Conservation (phyloP, 2,797 vertebrate genomes). For the Typhlichthys subterraneus region DNA sequence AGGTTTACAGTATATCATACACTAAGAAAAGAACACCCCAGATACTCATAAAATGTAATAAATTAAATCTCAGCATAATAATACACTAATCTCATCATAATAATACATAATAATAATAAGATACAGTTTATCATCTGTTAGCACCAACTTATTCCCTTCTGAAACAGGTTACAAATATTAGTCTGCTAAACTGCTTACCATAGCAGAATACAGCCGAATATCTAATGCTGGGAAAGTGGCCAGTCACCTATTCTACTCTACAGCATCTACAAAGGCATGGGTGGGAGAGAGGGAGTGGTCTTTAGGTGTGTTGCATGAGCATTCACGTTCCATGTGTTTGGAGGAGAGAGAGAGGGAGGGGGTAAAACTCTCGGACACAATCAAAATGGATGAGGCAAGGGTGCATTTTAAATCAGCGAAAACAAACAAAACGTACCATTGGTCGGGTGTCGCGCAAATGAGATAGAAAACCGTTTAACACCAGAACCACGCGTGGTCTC, state of each 20-base stretch:
- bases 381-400: conserved; percentile 76
- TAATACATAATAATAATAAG: too few species aligned
- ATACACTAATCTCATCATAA: too few species aligned
- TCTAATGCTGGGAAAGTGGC: neutral
- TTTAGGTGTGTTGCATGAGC: conserved; percentile 16
- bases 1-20: too few species aligned
- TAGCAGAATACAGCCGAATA: too few species aligned
- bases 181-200: too few species aligned
- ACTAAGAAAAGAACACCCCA: too few species aligned
- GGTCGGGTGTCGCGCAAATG: conserved; percentile 96
- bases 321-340: conserved; percentile 60
- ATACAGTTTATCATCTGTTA: too few species aligned
- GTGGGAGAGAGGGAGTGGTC: neutral
- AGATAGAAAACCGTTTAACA: conserved; percentile 97
- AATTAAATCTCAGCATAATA: too few species aligned
- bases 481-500: conserved; percentile 92
- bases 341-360: conserved; percentile 26
- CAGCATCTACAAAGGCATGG: neutral
- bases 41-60: too few species aligned
- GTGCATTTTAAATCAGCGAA: conserved; percentile 81
- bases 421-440: conserved; percentile 95
- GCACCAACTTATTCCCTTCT: too few species aligned
- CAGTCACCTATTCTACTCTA: neutral
- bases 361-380: conserved; percentile 67
- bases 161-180: too few species aligned